Base-by-base conservation (phyloP, 35 echinoderm and acorn worm species). In the Ophiothrix spiculata region DNA sequence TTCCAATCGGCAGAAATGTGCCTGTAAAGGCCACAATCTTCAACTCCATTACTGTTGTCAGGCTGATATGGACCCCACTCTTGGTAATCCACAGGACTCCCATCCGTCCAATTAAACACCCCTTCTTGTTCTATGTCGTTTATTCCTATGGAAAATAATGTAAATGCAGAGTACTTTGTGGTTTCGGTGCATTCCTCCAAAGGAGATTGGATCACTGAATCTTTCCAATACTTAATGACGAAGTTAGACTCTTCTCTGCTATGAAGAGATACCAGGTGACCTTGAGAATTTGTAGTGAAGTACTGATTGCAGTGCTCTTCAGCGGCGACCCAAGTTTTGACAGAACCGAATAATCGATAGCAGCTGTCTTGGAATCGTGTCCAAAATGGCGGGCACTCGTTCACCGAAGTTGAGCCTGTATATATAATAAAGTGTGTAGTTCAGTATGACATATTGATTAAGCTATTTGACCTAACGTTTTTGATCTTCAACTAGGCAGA, bases 221-320 rank as follows among this genome's bases (percentile, higher is more conserved):
- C 42, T 37, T 38, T 36, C 77, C 77, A 80, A 36, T 39, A 28
- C 37, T 80, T 25, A 14, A 80, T 3, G 32, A 80, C 36, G 8
- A 80, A 80, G 77, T 38, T 37, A 39, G 38, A 39, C 12, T 32
- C 36, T 12, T 29, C 36, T 12, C 36, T 17, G 4, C 6, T 16
- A 25, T 0, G 77, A 39, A 38, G 21, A 39, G 77, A 40, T 29
- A 29, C 77, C 32, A 80, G 77, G 77, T 80, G 77, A 25, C 77
- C 77, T 28, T 80, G 77, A 39, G 36, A n/a, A 0, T 80, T 19
- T 23, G 36, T 32, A 29, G 38, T 37, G 36, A 80, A 80, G 77
- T 39, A 80, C 77, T 37, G 36, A 36, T 29, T 13, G 77, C 77
- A 80, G 77, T 80, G 77, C 33, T 80, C 36, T 28, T 80, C 77